Base-by-base conservation (phyloP, 2,113 vertebrate genomes). In the Oenanthe melanoleuca region DNA sequence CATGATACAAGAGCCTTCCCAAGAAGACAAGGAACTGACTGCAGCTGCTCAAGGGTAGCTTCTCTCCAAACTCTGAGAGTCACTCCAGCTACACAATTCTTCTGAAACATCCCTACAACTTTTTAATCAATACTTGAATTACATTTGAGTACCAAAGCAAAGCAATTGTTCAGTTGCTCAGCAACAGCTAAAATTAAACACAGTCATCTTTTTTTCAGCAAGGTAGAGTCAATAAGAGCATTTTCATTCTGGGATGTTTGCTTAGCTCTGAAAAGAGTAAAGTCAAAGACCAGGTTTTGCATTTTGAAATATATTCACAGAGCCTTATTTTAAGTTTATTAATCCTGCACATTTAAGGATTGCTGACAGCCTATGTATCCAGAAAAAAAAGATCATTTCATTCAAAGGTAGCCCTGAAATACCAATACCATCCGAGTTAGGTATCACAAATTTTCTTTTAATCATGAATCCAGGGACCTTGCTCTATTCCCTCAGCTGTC, bases 1-100 rank as follows among this genome's bases (percentile, higher is more conserved):
- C 14, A 25, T 0, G 3, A 34, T 0, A 2, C 2, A 44, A 61
- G 8, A 38, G 42, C 19, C 12, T 33, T 33, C 24, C 13, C 20
- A 60, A 52, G 50, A 71, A 33, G 7, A 52, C 17, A 84, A 74
- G 23, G 44, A 66, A 37, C 21, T 47, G 55, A n/a, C 19, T 44
- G 67, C 1, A 71, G 28, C 2, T 74, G 56, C 17, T 63, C 49
- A 31, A 59, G 14, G 28, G 15, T 6, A 63, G 29, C 55, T 94
- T 71, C 57, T 86, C 52, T 81, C 64, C 53, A 33, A 52, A 40
- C 26, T 74, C 25, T 34, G 28, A 86, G 18, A n/a, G 61, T n/a
- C 3, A 37, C 16, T 13, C 12, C 52, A 67, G 11, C 38, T 80
- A 50, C 15, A 52, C 12, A 55, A 4, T 8, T 71, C 38, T 28